phyloP scores from a whole-genome alignment of 2,797 vertebrate species.

The Botia kubotai region DNA sequence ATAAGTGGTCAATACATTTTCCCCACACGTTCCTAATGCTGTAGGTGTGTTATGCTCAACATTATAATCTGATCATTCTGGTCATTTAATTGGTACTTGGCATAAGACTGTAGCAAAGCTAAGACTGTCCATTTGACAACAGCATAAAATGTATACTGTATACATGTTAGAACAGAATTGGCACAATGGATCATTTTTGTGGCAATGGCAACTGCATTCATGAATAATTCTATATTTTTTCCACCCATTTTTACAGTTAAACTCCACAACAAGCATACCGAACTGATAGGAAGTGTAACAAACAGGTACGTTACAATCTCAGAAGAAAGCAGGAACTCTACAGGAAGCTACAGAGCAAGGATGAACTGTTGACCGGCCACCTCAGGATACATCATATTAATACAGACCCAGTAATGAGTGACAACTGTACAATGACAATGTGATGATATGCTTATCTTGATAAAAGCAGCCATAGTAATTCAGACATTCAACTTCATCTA shows the following conservation, averaged over 20 bases:
- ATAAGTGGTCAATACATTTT: slow-evolving; percentile 40
- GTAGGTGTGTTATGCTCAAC: slow-evolving; percentile 50
- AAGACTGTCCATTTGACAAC: slow-evolving; percentile 39
- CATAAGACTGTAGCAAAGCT: slow-evolving; percentile 46
- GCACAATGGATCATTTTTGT: not conserved
- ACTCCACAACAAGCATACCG: not conserved
- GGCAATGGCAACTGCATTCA: not conserved
- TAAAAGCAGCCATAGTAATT: slow-evolving; percentile 35
- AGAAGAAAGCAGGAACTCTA: not conserved
- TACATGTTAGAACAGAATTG: not conserved
- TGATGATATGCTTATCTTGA: not conserved
- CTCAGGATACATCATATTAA: not conserved
- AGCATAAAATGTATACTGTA: slow-evolving; percentile 20
- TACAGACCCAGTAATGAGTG: slow-evolving; percentile 1
- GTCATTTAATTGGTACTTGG: slow-evolving; percentile 5
- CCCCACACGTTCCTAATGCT: slow-evolving; percentile 57
- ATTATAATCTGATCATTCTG: slow-evolving; percentile 44
- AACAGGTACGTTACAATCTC: slow-evolving; percentile 3
- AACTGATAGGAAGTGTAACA: not conserved
- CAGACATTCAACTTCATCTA: slow-evolving; percentile 41
- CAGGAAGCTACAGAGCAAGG: slow-evolving; percentile 37
- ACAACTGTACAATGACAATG: not conserved
- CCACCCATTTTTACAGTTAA: not conserved
- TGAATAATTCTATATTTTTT: not conserved
- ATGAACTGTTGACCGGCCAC: slow-evolving; percentile 2